A percentile compares a stretch with the other conserved stretches of the same genome.
These are phyloP conservation scores for Anoplius nigerrimus DNA, from an alignment of 2,888 invertebrate genomes.

Conservation along the genomic window DNA sequence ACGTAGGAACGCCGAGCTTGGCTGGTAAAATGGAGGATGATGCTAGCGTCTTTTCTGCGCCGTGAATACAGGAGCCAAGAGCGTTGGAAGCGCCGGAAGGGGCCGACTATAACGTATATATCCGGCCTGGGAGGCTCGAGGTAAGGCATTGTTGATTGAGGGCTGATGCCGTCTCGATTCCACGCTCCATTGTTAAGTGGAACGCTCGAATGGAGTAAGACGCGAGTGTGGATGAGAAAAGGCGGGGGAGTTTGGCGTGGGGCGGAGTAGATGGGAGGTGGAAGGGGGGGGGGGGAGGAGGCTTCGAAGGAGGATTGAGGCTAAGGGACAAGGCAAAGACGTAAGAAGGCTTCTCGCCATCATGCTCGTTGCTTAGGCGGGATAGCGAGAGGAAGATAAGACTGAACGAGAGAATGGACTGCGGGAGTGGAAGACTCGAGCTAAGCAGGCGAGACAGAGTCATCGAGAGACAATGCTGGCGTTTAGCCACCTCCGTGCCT, in stretches of 20 bases:
- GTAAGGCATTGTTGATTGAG: conserved; percentile 59
- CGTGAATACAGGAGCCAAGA: conserved; percentile 28
- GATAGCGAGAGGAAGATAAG: background rate
- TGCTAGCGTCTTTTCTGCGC: conserved; percentile 45
- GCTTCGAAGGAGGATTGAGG: conserved; percentile 11
- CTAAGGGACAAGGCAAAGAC: conserved; percentile 17
- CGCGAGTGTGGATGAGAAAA: conserved; percentile 31
- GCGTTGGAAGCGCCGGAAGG: conserved; percentile 11
- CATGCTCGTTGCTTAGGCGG: conserved; percentile 22
- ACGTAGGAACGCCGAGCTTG: no score
- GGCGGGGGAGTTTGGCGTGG: conserved; percentile 16
- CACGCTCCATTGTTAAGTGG: conserved; percentile 52
- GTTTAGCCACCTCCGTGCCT: background rate
- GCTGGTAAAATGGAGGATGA: conserved; percentile 38
- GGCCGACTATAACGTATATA: conserved; percentile 40
- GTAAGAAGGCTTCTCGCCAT: conserved; percentile 36
- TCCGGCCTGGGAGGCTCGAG: conserved; percentile 32
- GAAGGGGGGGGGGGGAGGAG: conserved; percentile 23
- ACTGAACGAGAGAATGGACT: background rate
- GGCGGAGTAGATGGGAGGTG: conserved; percentile 11
- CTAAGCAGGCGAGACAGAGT: conserved; percentile 21
- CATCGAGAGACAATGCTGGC: conserved; percentile 13
- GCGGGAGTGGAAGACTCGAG: background rate
- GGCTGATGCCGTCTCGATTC: conserved; percentile 53
- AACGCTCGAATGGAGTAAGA: conserved; percentile 39